Evolutionary conservation across 2,888 invertebrate genomes (phyloP), one percentile per base, ranked within the genome.

Genomic region (Leptopilina drosophilae): DNA sequence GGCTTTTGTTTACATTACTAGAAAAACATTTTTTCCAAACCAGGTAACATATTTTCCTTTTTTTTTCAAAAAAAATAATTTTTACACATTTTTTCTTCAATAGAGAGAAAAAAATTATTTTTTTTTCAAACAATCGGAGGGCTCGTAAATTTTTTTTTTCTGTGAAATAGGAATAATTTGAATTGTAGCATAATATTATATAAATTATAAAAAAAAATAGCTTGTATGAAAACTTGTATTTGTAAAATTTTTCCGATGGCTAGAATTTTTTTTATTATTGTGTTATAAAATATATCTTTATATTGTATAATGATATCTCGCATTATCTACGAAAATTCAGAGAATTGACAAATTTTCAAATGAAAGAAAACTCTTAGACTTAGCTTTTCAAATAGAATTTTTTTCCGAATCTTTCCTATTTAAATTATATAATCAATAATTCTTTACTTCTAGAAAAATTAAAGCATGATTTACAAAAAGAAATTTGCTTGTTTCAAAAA

Each of bases 141-240:
- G 20, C 46, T 53, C 69, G 40, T 26, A 64, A 78, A 33, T 11
- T 73, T 75, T 56, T 62, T 59, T 59, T 59, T 62, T 49, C 12
- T 59, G 15, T 67, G 46, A 76, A 26, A 46, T 76, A 76, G 49
- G 53, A n/a, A 76, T 64, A 79, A 79, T 81, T 81, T 82, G 79
- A 65, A 79, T 76, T 64, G 20, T 78, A 78, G 66, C 56, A 79
- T 77, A 56, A 65, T 62, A 42, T 42, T 42, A 49, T 49, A 49
- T 67, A 78, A 65, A 76, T 33, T 53, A 20, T 14, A 64, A 73
- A 49, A 73, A 49, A 56, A 33, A 56, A 33, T 73, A 73, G 73
- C 53, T 56, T 73, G 33, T 33, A 33, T 53, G 33, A 73, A 26
- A 14, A 20, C 73, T 33, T 73, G 56, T 53, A 33, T 56, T 73